phyloP scores from a whole-genome alignment of 2,113 vertebrate genomes.

The Indicator indicator region DNA sequence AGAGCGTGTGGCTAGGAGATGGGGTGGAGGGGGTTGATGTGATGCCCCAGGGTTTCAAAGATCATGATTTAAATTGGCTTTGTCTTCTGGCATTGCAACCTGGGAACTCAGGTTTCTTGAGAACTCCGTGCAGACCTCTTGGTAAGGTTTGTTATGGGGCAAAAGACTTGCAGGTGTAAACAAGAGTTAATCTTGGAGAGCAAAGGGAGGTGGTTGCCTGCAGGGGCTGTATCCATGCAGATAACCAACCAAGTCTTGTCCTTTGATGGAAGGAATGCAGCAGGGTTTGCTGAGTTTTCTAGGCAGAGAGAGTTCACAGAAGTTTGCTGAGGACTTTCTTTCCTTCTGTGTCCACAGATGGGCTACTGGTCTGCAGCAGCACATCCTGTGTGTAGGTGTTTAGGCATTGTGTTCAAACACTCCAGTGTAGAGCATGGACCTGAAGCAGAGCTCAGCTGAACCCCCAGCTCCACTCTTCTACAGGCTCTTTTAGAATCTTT shows the following conservation, averaged over 20 bases:
- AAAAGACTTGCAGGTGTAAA: not conserved
- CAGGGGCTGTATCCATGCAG: not conserved
- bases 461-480: not conserved
- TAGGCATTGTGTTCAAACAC: not conserved
- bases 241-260: not conserved
- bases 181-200: not conserved
- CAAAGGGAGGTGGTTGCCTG: not conserved
- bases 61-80: not conserved
- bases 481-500: not conserved
- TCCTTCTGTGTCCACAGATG: not conserved
- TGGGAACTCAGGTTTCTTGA: not conserved
- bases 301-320: not conserved
- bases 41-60: not conserved
- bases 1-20: not conserved
- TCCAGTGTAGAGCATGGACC: not conserved
- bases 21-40: not conserved
- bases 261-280: constrained; percentile 1
- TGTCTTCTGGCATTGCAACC: not conserved
- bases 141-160: fast-evolving
- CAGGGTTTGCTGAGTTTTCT: not conserved
- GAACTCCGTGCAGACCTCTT: not conserved
- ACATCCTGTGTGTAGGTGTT: not conserved
- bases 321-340: not conserved
- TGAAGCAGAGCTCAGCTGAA: not conserved
- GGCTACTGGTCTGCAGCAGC: not conserved